Evolutionary conservation across 2,797 vertebrate species (phyloP).

Genomic region (Loris lydekkerianus): DNA sequence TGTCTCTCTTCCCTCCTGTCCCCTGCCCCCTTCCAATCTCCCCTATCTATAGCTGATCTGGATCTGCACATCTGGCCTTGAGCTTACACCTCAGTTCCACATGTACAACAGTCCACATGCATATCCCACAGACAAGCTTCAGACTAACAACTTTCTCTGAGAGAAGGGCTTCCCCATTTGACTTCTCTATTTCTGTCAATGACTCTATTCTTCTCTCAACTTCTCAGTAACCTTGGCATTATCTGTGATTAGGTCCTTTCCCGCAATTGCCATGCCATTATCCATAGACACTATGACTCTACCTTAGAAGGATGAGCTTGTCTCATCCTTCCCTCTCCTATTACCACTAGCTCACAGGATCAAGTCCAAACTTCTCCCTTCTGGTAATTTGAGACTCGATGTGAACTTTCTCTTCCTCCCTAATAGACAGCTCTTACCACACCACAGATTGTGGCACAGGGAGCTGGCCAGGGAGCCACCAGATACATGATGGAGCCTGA

Average conservation of each 20-base stretch:
- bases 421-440: neutral
- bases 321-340: neutral
- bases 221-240: neutral
- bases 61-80: neutral
- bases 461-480: neutral
- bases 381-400: neutral
- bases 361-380: neutral
- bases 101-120: no score
- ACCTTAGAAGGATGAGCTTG: neutral
- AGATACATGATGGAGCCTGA: neutral
- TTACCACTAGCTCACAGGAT: neutral
- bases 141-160: constrained; percentile 4
- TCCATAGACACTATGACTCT: neutral
- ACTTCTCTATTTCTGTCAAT: constrained; percentile 30
- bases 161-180: neutral
- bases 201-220: constrained; percentile 2
- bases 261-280: neutral
- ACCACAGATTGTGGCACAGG: neutral
- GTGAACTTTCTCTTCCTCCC: constrained; percentile 4
- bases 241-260: neutral
- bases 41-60: neutral
- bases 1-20: neutral
- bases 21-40: neutral
- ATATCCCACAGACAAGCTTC: neutral
- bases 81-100: neutral